Evolutionary conservation across 2,113 vertebrate genomes (phyloP), one percentile per base, ranked within the genome.

Genomic region (Syrrhaptes paradoxus): DNA sequence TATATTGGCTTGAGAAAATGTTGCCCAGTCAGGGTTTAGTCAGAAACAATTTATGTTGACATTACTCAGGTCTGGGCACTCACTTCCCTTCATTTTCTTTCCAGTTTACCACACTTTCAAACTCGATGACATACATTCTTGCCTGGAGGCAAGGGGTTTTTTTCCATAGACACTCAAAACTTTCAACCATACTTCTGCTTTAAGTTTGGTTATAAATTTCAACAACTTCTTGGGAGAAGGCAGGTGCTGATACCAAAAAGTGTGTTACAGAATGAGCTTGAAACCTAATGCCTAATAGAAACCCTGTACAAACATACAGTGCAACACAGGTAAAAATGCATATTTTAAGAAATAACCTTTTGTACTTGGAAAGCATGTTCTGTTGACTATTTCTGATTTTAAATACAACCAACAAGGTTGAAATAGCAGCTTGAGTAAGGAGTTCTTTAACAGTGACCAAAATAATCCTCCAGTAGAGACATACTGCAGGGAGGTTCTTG

Each of bases 41-140:
- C 59, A 96, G 83, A 97, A 96, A 73, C 58, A 22, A 31, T 96
- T 96, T 93, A 57, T 75, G n/a, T 71, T 96, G 91, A 95, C 92
- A 77, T 94, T 72, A 93, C 65, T 96, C 86, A 96, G 93, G 61
- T 74, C 65, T 89, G 75, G 75, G 46, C 49, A 88, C 21, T 80
- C 31, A 45, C 32, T 95, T 87, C 49, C 58, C 76, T 92, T 96
- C 59, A 77, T 94, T 97, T 95, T 89, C 82, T 75, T 95, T 95
- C 94, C 63, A 96, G 55, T 49, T 78, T 94, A 77, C 70, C 71
- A 73, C 65, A 38, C 41, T 95, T 96, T 92, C 58, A 90, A 86
- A 97, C 85, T 81, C 41, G 1, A 85, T 91, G 63, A 84, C 68
- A 96, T 73, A 67, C 38, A 88, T 65, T 32, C 25, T 54, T 90